phyloP scores from a whole-genome alignment of 2,797 vertebrate genomes.

The Trematomus bernacchii region DNA sequence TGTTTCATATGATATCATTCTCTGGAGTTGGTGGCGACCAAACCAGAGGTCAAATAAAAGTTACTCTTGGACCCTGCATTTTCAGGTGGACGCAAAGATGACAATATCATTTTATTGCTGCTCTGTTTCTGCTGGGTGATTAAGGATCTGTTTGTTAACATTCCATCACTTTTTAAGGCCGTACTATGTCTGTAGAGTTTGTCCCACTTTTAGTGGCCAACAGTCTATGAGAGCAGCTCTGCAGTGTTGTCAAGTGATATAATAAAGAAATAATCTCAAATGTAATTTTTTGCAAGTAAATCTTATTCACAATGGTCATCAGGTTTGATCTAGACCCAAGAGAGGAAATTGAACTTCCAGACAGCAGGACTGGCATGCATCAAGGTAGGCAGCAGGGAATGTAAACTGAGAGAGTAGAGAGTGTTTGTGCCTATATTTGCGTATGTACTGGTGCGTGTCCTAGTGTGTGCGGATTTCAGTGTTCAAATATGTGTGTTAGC shows the following conservation, averaged over 20 bases:
- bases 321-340: slow-evolving; percentile 5
- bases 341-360: slow-evolving; percentile 40
- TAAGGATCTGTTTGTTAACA: not conserved
- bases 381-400: slow-evolving; percentile 56
- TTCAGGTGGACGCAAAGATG: not conserved
- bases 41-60: not conserved
- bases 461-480: slow-evolving; percentile 33
- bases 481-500: slow-evolving; percentile 56
- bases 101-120: not conserved
- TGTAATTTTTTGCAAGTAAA: slow-evolving; percentile 10
- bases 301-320: not conserved
- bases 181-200: not conserved
- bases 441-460: slow-evolving; percentile 21
- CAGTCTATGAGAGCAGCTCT: slow-evolving; percentile 1
- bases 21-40: not conserved
- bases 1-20: not conserved
- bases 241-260: not conserved
- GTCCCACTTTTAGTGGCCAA: not conserved
- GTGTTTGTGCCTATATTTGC: slow-evolving; percentile 39
- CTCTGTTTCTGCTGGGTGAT: not conserved
- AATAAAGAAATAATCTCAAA: not conserved
- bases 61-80: not conserved
- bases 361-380: slow-evolving; percentile 54
- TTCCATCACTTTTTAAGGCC: not conserved
- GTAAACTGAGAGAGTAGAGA: slow-evolving; percentile 59